Conservation (phyloP, 2,113 vertebrate species). For the Bagarius yarrelli region DNA sequence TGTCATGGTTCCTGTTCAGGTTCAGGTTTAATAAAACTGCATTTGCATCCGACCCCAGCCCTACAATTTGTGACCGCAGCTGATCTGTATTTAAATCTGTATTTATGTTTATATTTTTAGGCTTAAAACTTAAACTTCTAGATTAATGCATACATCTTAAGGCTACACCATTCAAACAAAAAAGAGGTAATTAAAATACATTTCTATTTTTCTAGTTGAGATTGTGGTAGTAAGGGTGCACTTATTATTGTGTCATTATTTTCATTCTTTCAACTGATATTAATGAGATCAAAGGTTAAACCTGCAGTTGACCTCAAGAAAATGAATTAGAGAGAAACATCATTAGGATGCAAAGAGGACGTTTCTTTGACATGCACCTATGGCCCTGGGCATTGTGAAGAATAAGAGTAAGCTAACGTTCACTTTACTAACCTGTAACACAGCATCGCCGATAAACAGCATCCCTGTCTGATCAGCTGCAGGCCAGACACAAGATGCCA, state of each 20-base stretch:
- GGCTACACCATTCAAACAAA: neutral
- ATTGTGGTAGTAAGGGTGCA: slow-evolving; percentile 11
- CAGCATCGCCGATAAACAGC: slow-evolving; percentile 89
- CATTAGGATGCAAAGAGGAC: slow-evolving; percentile 51
- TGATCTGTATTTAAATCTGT: neutral
- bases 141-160: neutral
- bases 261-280: slow-evolving; percentile 31
- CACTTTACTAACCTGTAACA: slow-evolving; percentile 83
- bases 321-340: slow-evolving; percentile 39
- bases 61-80: neutral
- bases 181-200: neutral
- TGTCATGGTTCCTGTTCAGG: too few species aligned
- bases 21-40: too few species aligned
- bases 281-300: slow-evolving; percentile 50
- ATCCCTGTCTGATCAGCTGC: slow-evolving; percentile 90
- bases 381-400: slow-evolving; percentile 45
- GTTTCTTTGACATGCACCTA: slow-evolving; percentile 31
- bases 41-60: too few species aligned
- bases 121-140: neutral
- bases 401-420: slow-evolving; percentile 38
- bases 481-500: slow-evolving; percentile 62
- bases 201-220: neutral
- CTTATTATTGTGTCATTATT: slow-evolving; percentile 36
- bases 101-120: neutral
- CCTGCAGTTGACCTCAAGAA: slow-evolving; percentile 36